A percentile compares a stretch with the other conserved stretches of the same genome.
Evolutionary conservation across 2,888 invertebrate genomes (phyloP).

Genomic region (Chrysina gloriosa): DNA sequence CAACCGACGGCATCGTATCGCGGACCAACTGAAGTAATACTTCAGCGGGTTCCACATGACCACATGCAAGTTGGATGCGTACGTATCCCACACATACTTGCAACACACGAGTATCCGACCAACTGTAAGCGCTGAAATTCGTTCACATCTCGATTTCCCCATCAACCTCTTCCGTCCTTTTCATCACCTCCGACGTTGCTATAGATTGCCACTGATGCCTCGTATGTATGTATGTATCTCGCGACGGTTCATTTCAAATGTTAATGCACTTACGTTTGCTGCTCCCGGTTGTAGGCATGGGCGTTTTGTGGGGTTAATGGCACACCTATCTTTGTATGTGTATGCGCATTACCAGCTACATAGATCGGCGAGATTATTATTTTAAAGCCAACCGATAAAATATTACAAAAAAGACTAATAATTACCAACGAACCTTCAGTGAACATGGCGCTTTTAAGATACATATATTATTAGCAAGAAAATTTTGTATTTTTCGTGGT

Average conservation of each 20-base stretch:
- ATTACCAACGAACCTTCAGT: too few relatives aligned
- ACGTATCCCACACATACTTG: neutral
- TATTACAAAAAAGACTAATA: too few relatives aligned
- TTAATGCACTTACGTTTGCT: slow-evolving; percentile 45
- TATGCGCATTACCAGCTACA: too few relatives aligned
- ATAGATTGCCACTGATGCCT: neutral
- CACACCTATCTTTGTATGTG: too few relatives aligned
- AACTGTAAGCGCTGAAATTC: neutral
- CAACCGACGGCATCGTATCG: neutral
- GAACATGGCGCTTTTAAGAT: too few relatives aligned
- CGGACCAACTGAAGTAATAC: slow-evolving; percentile 8
- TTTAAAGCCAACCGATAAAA: too few relatives aligned
- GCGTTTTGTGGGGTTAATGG: too few relatives aligned
- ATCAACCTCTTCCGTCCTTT: slow-evolving; percentile 11
- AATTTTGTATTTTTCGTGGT: too few relatives aligned
- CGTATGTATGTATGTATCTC: slow-evolving; percentile 10
- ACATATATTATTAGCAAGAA: too few relatives aligned
- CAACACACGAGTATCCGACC: neutral
- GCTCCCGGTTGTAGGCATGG: neutral
- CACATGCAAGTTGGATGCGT: neutral
- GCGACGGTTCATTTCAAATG: slow-evolving; percentile 48
- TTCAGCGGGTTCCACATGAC: neutral
- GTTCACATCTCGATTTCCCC: slow-evolving; percentile 7
- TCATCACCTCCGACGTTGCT: neutral
- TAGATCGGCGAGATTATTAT: too few relatives aligned